Conservation (phyloP, 2,113 vertebrate species). For the Ochotona curzoniae region DNA sequence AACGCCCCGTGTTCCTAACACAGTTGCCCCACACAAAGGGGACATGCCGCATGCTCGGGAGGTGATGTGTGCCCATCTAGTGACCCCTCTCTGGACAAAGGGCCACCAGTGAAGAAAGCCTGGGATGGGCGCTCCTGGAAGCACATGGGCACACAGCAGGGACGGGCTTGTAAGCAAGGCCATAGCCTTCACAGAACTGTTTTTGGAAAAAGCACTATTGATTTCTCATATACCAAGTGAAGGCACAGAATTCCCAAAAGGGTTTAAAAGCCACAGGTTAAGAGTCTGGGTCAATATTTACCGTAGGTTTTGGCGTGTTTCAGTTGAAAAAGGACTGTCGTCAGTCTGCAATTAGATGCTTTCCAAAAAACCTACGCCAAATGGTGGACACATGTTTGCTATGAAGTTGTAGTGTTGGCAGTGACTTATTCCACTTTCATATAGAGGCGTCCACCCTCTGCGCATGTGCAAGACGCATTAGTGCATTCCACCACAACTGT, state of each 20-base stretch:
- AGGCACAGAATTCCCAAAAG: background rate
- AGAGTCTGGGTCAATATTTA: background rate
- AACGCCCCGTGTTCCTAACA: background rate
- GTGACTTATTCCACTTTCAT: background rate
- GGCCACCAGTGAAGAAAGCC: no score
- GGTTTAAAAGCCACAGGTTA: background rate
- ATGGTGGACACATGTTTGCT: background rate
- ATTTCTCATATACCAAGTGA: background rate
- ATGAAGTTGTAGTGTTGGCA: background rate
- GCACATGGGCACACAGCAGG: background rate
- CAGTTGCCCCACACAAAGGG: no score
- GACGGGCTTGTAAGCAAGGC: background rate
- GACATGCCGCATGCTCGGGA: no score
- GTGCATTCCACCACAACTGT: background rate
- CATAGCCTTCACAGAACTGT: background rate
- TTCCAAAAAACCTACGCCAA: background rate
- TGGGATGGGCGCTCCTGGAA: no score
- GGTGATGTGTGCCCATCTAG: no score
- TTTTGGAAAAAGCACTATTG: background rate
- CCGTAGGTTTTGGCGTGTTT: background rate
- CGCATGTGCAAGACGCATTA: no score
- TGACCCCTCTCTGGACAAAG: no score
- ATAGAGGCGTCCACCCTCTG: background rate
- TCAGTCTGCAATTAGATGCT: background rate
- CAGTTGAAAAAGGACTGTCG: background rate